Percentiles rank a stretch among this genome's conserved stretches.
These are phyloP conservation scores for Drosophila lowei DNA, from an alignment of 1,140 invertebrate genomes.

Conservation along the genomic window DNA sequence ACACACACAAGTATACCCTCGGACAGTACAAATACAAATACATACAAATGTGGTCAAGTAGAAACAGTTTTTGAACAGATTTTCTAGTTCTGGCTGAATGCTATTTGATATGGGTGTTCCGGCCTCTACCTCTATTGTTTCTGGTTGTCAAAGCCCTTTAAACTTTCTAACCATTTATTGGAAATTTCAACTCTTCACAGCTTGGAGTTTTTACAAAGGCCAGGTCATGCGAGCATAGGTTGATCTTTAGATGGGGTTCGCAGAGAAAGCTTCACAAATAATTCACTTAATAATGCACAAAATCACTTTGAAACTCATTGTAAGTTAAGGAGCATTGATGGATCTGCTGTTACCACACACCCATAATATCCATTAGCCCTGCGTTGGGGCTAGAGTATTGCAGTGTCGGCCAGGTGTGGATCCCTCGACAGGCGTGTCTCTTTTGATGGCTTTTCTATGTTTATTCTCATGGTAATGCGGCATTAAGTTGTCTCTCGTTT, in stretches of 20 bases:
- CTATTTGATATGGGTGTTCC: background rate
- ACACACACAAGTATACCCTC: background rate
- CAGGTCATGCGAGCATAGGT: background rate
- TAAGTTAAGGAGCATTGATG: background rate
- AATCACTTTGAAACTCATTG: too few species aligned
- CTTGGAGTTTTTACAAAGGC: conserved; percentile 1
- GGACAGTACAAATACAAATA: too few species aligned
- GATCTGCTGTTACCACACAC: background rate
- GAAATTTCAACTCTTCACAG: background rate
- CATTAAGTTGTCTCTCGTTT: conserved; percentile 25
- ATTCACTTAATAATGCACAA: too few species aligned
- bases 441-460: conserved; percentile 6
- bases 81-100: background rate
- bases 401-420: background rate
- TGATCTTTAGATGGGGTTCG: too few species aligned
- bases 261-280: too few species aligned
- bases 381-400: conserved; percentile 2
- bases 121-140: background rate
- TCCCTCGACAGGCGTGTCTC: background rate
- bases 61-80: background rate
- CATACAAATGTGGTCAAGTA: too few species aligned
- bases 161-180: conserved; percentile 26
- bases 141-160: background rate
- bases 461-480: conserved; percentile 42
- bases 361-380: background rate